These are phyloP conservation scores for Tympanoctomys barrerae DNA, from an alignment of 2,797 vertebrate species.

Conservation along the genomic window DNA sequence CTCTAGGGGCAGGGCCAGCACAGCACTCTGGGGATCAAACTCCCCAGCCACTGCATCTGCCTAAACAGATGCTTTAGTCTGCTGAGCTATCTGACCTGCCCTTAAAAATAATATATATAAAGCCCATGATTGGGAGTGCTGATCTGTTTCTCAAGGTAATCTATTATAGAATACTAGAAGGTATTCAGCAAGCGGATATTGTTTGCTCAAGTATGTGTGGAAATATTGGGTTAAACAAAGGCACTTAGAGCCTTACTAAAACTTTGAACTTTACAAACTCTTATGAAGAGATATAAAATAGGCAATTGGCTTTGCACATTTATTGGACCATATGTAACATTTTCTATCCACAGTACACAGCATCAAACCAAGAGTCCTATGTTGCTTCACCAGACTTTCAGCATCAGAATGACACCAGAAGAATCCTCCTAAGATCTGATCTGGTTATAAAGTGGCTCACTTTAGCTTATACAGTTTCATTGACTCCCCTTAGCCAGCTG, in stretches of 20 bases:
- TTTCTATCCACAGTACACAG: not conserved
- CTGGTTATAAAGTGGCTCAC: not conserved
- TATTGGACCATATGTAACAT: not conserved
- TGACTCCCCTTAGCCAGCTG: not conserved
- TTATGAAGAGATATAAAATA: not conserved
- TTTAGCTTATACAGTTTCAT: not conserved
- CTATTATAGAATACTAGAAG: not conserved
- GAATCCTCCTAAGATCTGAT: not conserved
- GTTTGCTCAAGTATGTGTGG: not conserved
- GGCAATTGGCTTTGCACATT: not conserved
- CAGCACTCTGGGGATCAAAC: no score
- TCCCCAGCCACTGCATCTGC: no score
- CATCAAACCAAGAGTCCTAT: not conserved
- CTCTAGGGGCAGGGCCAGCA: no score
- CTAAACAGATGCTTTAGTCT: no score
- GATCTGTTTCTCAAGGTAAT: not conserved
- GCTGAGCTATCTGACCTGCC: no score
- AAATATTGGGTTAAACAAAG: not conserved
- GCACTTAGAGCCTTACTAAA: not conserved
- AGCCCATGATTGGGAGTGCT: not conserved
- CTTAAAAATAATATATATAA: conserved; percentile 6
- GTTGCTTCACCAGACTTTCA: not conserved
- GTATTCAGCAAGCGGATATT: not conserved
- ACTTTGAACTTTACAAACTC: not conserved
- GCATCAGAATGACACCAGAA: not conserved